Base-by-base conservation (phyloP, 2,888 invertebrate species). In the Oscheius sp. region DNA sequence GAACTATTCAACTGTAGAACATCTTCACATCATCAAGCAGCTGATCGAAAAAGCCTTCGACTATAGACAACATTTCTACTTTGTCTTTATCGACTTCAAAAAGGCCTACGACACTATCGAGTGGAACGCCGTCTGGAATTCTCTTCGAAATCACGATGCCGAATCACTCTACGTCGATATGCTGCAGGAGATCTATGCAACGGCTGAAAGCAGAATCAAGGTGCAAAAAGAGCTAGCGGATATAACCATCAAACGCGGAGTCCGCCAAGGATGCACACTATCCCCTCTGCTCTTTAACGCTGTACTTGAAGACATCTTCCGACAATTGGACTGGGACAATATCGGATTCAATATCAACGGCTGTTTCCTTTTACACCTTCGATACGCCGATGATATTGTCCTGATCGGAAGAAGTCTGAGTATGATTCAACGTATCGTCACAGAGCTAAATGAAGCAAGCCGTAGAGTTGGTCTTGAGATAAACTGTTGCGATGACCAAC, bases 401-500 rank as follows among this genome's bases (percentile, higher is more conserved):
- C 50, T 50, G 20, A 17, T 50, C 23, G 50, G 50, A 17, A 50
- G 50, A 50, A 50, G 50, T 50, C 50, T 50, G 25, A 15, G 20
- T 12, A 23, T 23, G 25, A 23, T 52, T 2, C 48, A 65, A 27
- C 20, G 17, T 10, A 72, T 72, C 66, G 37, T 71, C 3, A 34
- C 45, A 15, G 61, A 72, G 48, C 37, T 72, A 37, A 33, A 65
- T 8, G 29, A 15, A 27, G 50, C 25, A 4, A 58, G 65, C n/a
- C 15, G 27, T 25, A 20, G 37, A 17, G 33, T 57, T 15, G 73
- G 73, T 15, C 63, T 72, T 17, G 33, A 42, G 27, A 72, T 72
- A 20, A 33, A 72, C 72, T 20, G 27, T 72, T 23, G n/a, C 23
- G 29, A 72, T 71, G 72, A 12, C 25, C 25, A 66, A 65, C 53